phyloP scores from a whole-genome alignment of 2,113 vertebrate genomes.

The Mugil cephalus region DNA sequence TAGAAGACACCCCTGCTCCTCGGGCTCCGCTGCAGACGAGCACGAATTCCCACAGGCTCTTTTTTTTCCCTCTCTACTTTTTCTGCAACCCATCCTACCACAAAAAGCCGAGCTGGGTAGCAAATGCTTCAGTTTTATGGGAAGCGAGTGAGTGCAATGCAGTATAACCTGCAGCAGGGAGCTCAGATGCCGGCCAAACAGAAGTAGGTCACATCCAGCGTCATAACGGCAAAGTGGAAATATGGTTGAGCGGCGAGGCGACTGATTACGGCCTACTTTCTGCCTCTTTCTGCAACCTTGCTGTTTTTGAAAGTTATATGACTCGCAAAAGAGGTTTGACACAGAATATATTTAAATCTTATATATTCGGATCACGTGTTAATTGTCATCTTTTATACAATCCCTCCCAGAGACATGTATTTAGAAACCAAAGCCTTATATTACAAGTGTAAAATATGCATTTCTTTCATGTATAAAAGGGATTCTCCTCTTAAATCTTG shows the following conservation, averaged over 20 bases:
- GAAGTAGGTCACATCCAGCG: constrained; percentile 72
- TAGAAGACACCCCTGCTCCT: constrained; percentile 34
- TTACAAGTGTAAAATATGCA: background rate
- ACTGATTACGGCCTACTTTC: constrained; percentile 71
- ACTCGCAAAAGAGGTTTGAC: constrained; percentile 37
- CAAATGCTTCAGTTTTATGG: constrained; percentile 43
- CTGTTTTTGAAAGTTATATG: constrained; percentile 49
- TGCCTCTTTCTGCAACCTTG: constrained; percentile 59
- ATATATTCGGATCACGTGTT: too few species aligned
- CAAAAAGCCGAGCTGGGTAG: constrained; percentile 35
- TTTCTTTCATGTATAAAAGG: constrained; percentile 18
- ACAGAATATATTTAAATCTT: constrained; percentile 3
- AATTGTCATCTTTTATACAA: background rate
- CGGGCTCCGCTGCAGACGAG: constrained; percentile 41
- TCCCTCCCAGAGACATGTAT: background rate
- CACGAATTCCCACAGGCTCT: constrained; percentile 58
- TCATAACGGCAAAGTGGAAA: constrained; percentile 61
- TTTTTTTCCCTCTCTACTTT: constrained; percentile 2
- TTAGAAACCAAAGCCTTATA: background rate
- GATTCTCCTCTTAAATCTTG: background rate
- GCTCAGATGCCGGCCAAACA: constrained; percentile 61
- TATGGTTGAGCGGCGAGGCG: constrained; percentile 47
- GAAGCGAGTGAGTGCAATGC: constrained; percentile 60
- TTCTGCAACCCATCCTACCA: constrained; percentile 22
- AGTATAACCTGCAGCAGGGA: constrained; percentile 71